Percentiles rank a stretch among this genome's conserved stretches.
Evolutionary conservation across 2,888 invertebrate genomes (phyloP).

Genomic region (Fragum sueziense): DNA sequence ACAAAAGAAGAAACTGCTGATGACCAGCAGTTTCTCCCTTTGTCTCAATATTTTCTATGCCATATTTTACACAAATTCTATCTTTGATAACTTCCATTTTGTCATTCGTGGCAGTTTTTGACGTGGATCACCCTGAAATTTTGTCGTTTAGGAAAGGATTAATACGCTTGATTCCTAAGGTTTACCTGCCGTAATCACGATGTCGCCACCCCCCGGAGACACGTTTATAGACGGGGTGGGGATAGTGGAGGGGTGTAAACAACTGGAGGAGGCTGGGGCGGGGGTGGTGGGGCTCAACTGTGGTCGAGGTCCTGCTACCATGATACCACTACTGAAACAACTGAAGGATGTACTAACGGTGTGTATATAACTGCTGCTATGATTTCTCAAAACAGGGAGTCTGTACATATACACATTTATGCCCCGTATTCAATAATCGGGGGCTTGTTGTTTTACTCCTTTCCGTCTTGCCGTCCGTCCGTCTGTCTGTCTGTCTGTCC

Average conservation of each 20-base stretch:
- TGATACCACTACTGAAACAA: constrained; percentile 70
- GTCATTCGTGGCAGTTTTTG: no score
- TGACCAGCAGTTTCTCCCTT: no score
- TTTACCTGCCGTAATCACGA: constrained; percentile 75
- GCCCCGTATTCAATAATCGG: no score
- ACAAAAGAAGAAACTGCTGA: no score
- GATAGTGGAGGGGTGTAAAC: constrained; percentile 68
- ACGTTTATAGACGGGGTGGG: constrained; percentile 67
- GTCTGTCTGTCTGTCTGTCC: background rate
- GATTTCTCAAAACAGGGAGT: background rate
- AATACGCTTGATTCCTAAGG: no score
- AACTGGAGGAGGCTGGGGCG: constrained; percentile 76
- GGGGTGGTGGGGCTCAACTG: constrained; percentile 80
- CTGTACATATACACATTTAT: no score
- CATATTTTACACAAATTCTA: no score
- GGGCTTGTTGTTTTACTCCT: background rate
- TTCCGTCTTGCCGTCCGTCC: background rate
- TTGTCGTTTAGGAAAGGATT: no score
- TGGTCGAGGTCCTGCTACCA: constrained; percentile 74
- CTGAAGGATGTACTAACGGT: constrained; percentile 75
- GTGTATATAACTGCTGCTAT: background rate
- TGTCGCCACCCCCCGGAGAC: constrained; percentile 55
- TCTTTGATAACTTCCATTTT: no score
- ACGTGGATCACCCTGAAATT: no score
- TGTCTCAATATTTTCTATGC: no score